phyloP scores from a whole-genome alignment of 2,888 invertebrate genomes.

The Lapara coniferarum region DNA sequence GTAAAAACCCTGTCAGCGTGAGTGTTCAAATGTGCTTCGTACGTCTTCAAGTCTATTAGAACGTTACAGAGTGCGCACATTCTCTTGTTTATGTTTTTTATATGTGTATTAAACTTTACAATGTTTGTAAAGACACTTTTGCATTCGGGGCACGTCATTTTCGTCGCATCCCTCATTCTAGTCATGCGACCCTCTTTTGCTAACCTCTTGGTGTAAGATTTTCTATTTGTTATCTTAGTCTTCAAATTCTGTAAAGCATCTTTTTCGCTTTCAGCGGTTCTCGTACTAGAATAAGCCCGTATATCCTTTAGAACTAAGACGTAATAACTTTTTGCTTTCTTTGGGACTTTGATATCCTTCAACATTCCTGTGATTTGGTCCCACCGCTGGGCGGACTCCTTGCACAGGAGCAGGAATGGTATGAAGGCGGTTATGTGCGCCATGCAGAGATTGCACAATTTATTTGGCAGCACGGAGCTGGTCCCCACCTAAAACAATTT shows the following conservation, averaged over 20 bases:
- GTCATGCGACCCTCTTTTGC: conserved; percentile 17
- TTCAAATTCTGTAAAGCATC: conserved; percentile 38
- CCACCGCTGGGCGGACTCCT: conserved; percentile 53
- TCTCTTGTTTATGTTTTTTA: conserved; percentile 45
- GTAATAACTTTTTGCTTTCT: conserved; percentile 47
- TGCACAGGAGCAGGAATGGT: conserved; percentile 52
- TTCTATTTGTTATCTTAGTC: conserved; percentile 27
- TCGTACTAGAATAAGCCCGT: conserved; percentile 26
- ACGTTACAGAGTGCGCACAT: conserved; percentile 49
- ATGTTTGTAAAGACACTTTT: conserved; percentile 37
- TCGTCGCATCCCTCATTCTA: conserved; percentile 10
- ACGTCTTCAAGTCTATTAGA: conserved; percentile 40
- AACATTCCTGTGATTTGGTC: conserved; percentile 44
- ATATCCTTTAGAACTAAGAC: conserved; percentile 41
- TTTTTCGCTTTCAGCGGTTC: conserved; percentile 25
- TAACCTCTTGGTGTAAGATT: conserved; percentile 1
- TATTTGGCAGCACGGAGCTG: conserved; percentile 49
- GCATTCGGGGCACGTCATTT: conserved; percentile 52
- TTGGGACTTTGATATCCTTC: conserved; percentile 31
- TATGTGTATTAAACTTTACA: conserved; percentile 48
- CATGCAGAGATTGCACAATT: conserved; percentile 51
- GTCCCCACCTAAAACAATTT: conserved; percentile 66
- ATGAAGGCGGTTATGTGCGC: conserved; percentile 40
- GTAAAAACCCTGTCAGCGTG: conserved; percentile 41
- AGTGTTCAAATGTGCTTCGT: conserved; percentile 38